Base-by-base conservation (phyloP, 1,140 invertebrate genomes). In the Cyphomyrmex costatus region DNA sequence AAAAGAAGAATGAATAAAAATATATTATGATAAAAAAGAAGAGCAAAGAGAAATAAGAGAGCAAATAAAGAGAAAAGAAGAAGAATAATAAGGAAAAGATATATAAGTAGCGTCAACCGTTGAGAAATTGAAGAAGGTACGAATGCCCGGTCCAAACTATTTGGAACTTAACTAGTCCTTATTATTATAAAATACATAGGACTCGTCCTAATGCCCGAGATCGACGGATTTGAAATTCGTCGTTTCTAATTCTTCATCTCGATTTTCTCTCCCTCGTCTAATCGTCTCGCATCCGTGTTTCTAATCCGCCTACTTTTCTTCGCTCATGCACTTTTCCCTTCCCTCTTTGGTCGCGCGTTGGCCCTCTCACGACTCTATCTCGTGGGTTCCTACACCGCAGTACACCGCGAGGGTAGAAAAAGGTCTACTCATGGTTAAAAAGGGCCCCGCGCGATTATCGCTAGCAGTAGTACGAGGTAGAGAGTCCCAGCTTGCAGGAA, bases 401-500 rank as follows among this genome's bases (percentile, higher is more conserved):
- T 79, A 63, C 42, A 87, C 79, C 68, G 88, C 51, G 61, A 70
- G 51, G 58, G 24, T 76, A 30, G 49, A 63, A 90, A 83, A 77
- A 80, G 58, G 71, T 88, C 77, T 82, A 80, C 86, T 90, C 89
- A 73, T 74, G 79, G 21, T 80, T 85, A 68, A 79, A 68, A 91
- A 91, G 94, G 94, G 92, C 93, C 93, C 94, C 94, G 90, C 88
- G 92, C 92, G 93, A 94, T 93, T 95, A 95, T 95, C 92, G 95
- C 95, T 95, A 96, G 95, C 96, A 96, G 94, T 96, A 96, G 94
- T 96, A 96, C 93, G 95, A 96, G 93, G 95, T 95, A 92, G 95
- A 96, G 89, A 96, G 94, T 94, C 96, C 96, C 92, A 96, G 94
- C 93, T 96, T 96, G 95, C 96, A 96, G 92, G 95, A 95, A 93